A percentile compares a stretch with the other conserved stretches of the same genome.
phyloP scores from a whole-genome alignment of 2,113 vertebrate species.

The Gavia stellata region DNA sequence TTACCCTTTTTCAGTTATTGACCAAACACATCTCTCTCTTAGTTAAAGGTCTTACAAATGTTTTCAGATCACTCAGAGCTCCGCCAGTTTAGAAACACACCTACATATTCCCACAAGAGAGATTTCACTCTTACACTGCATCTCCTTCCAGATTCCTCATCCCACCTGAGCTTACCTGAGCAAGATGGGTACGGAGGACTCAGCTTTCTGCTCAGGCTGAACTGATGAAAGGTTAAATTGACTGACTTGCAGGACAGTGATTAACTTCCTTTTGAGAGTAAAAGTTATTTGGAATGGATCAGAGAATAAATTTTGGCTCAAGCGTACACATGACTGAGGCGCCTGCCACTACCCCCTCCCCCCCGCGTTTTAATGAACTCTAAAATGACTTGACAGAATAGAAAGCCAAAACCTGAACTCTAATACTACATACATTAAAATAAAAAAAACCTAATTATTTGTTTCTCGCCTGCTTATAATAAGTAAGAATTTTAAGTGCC shows the following conservation, averaged over 20 bases:
- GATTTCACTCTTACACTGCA: background rate
- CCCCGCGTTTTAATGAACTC: background rate
- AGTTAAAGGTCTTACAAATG: background rate
- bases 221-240: background rate
- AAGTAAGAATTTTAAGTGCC: background rate
- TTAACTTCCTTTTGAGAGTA: background rate
- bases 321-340: background rate
- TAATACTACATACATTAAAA: background rate
- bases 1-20: background rate
- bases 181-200: background rate
- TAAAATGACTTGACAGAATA: background rate
- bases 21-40: background rate
- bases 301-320: background rate
- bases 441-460: background rate
- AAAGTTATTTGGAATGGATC: background rate
- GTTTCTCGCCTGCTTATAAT: background rate
- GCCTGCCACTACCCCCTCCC: rapidly evolving
- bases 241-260: background rate
- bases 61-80: background rate
- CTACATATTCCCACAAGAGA: background rate
- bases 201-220: background rate
- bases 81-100: background rate
- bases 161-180: background rate
- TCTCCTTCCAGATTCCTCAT: background rate
- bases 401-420: background rate